Conservation (phyloP, 2,113 vertebrate species). For the Carollia perspicillata region DNA sequence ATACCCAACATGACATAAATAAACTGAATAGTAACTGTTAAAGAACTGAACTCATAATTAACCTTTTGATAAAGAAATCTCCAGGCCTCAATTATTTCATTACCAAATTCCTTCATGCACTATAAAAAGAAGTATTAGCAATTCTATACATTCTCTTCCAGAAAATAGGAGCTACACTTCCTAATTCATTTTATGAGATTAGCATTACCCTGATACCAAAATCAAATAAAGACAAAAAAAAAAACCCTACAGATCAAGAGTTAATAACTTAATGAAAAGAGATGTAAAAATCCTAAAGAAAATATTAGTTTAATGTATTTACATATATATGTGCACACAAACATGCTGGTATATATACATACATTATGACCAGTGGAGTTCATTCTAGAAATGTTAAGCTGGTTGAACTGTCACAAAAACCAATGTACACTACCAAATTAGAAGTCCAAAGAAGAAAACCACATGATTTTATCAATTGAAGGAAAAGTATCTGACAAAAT, state of each 20-base stretch:
- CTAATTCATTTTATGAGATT: no score
- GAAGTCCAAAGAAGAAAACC: not conserved
- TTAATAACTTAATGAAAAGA: no score
- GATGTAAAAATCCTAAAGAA: not conserved
- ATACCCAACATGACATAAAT: not conserved
- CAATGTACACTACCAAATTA: not conserved
- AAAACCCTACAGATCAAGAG: no score
- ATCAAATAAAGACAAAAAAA: no score
- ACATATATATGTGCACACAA: not conserved
- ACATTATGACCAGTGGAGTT: not conserved
- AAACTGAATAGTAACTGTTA: not conserved
- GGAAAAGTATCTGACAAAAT: not conserved
- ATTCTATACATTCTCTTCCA: not conserved
- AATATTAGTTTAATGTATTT: not conserved
- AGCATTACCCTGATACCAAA: no score
- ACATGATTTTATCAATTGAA: not conserved
- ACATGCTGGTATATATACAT: not conserved
- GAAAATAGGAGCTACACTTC: not conserved
- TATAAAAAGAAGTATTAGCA: not conserved
- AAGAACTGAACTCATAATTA: not conserved
- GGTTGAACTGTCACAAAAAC: not conserved
- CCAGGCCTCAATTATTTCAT: not conserved
- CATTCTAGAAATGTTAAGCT: not conserved
- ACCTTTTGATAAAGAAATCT: conserved; percentile 6
- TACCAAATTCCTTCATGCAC: not conserved